Conservation (phyloP, 2,888 invertebrate species). For the Apocheima hispidaria region DNA sequence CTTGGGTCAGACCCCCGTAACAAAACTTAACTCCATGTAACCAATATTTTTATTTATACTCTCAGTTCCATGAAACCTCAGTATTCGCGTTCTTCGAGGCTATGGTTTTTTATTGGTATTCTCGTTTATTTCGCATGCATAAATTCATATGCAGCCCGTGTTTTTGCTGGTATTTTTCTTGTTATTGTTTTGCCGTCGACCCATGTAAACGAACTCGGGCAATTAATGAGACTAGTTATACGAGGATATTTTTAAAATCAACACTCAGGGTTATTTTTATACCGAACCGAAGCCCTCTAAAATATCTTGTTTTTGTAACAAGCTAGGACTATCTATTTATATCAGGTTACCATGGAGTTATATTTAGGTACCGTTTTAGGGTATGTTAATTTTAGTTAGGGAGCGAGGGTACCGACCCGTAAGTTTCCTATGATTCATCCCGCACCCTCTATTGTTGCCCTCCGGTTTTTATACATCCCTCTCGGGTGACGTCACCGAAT, state of each 20-base stretch:
- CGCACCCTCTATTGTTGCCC: conserved; percentile 76
- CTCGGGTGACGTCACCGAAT: conserved; percentile 75
- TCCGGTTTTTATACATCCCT: conserved; percentile 69
- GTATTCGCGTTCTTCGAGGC: conserved; percentile 56
- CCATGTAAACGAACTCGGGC: conserved; percentile 40
- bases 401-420: conserved; percentile 76
- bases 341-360: conserved; percentile 47
- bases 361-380: conserved; percentile 58
- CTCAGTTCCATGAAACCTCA: conserved; percentile 51
- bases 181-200: conserved; percentile 53
- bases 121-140: conserved; percentile 60
- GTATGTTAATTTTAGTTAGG: conserved; percentile 70
- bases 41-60: conserved; percentile 50
- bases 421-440: conserved; percentile 83
- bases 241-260: conserved; percentile 30
- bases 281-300: conserved; percentile 45
- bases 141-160: conserved; percentile 53
- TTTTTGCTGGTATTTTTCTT: conserved; percentile 46
- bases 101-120: conserved; percentile 56
- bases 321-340: conserved; percentile 49
- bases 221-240: conserved; percentile 36
- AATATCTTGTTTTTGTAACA: conserved; percentile 48
- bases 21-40: conserved; percentile 51
- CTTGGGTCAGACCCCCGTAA: conserved; percentile 64
- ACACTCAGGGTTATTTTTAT: conserved; percentile 39